Percentiles rank a stretch among this genome's conserved stretches.
These are phyloP conservation scores for Tigriopus japonicus DNA, from an alignment of 1,140 invertebrate species.

Conservation along the genomic window DNA sequence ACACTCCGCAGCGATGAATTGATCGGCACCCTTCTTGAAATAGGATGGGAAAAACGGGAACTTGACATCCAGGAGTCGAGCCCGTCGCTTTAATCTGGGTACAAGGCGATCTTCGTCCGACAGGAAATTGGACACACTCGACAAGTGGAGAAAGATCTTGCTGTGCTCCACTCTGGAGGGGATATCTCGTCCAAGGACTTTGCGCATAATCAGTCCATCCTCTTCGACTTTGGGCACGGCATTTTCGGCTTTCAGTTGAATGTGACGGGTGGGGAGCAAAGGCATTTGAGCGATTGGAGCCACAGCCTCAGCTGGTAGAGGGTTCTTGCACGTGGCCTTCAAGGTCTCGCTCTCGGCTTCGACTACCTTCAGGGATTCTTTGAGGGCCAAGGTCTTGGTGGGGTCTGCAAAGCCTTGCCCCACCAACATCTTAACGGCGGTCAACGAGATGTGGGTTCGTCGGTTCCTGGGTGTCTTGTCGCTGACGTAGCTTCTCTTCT, in stretches of 20 bases:
- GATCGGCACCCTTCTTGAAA: not conserved
- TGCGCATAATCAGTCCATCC: no score
- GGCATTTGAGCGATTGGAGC: no score
- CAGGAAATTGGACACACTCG: not conserved
- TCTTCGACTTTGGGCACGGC: no score
- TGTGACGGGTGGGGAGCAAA: no score
- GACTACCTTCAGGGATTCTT: not conserved
- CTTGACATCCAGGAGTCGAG: not conserved
- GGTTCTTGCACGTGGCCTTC: not conserved
- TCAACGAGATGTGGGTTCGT: constrained; percentile 4
- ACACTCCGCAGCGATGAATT: not conserved
- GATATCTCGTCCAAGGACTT: no score
- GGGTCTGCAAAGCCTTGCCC: not conserved
- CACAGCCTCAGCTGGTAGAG: no score
- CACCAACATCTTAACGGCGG: not conserved
- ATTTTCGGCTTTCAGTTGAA: no score
- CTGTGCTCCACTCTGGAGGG: not conserved
- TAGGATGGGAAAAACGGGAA: not conserved
- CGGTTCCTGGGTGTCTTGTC: not conserved
- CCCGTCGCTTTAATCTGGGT: not conserved
- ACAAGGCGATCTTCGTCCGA: not conserved
- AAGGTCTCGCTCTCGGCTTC: not conserved
- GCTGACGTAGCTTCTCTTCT: not conserved
- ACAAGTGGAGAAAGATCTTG: not conserved
- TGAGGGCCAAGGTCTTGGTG: not conserved